Percentiles rank a stretch among this genome's conserved stretches.
Evolutionary conservation across 2,888 invertebrate genomes (phyloP).

Genomic region (Agrotis exclamationis): DNA sequence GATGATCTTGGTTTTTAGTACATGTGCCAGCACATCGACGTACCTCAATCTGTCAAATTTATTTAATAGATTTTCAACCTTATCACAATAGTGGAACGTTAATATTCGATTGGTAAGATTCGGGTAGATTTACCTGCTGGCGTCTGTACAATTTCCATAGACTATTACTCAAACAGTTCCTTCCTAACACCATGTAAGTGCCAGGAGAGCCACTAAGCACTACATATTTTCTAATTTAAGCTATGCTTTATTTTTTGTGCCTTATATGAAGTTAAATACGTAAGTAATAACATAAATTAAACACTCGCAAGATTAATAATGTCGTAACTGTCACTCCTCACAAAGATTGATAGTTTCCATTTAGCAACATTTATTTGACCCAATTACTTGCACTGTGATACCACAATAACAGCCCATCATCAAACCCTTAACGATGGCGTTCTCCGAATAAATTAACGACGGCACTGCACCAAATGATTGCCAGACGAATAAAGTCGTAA

Average conservation of each 20-base stretch:
- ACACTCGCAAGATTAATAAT: slow-evolving; percentile 10
- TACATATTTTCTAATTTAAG: too few species aligned
- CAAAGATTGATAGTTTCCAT: slow-evolving; percentile 49
- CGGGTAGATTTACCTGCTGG: too few species aligned
- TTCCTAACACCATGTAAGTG: too few species aligned
- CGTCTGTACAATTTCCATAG: neutral
- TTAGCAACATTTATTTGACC: slow-evolving; percentile 54
- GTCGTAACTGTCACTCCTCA: slow-evolving; percentile 28
- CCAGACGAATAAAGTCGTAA: slow-evolving; percentile 26
- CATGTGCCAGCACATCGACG: too few species aligned
- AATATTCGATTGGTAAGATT: too few species aligned
- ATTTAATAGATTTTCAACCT: too few species aligned
- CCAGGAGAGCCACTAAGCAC: too few species aligned
- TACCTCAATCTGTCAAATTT: too few species aligned
- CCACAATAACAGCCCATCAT: slow-evolving; percentile 43
- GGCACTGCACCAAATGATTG: slow-evolving; percentile 43
- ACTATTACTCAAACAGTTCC: neutral
- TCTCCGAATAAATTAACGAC: slow-evolving; percentile 55
- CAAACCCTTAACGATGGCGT: slow-evolving; percentile 49
- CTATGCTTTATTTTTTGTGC: neutral
- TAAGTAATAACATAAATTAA: slow-evolving; percentile 15
- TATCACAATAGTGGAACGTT: too few species aligned
- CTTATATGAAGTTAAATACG: neutral
- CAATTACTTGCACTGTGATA: slow-evolving; percentile 56
- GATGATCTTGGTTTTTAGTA: too few species aligned